phyloP scores from a whole-genome alignment of 2,113 vertebrate genomes.

The Saguinus imperator region DNA sequence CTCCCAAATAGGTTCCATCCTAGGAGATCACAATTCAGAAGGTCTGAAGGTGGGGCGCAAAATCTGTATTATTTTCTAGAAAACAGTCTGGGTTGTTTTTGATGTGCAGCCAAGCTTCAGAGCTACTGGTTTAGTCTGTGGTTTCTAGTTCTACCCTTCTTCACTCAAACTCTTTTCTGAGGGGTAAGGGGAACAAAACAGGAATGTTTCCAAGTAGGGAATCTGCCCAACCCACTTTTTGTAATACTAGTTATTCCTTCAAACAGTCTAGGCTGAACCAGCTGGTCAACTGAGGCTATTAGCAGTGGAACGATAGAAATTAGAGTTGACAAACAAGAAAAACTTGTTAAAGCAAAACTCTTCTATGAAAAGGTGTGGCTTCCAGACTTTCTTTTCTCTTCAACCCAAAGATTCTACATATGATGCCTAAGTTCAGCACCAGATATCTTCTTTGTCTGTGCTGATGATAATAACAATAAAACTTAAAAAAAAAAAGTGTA shows the following conservation, averaged over 20 bases:
- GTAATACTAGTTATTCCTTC: not conserved
- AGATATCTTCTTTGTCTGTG: not conserved
- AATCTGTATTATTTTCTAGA: not conserved
- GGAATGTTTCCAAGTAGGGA: not conserved
- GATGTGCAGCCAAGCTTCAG: not conserved
- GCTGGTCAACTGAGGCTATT: not conserved
- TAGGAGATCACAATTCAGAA: not conserved
- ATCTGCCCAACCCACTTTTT: not conserved
- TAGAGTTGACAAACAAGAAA: conserved; percentile 57
- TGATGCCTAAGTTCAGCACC: not conserved
- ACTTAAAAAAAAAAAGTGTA: not conserved
- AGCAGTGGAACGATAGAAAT: conserved; percentile 20
- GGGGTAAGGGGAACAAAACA: not conserved
- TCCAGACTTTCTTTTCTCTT: conserved; percentile 15
- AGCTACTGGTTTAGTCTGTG: not conserved
- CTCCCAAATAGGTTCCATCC: not conserved
- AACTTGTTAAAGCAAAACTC: conserved; percentile 59
- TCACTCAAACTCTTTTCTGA: not conserved
- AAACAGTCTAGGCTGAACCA: not conserved
- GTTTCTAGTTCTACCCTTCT: not conserved
- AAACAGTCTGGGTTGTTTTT: not conserved
- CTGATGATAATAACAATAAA: not conserved
- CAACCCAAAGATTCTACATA: not conserved
- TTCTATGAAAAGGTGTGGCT: conserved; percentile 51
- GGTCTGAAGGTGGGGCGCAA: not conserved